phyloP scores from a whole-genome alignment of 2,113 vertebrate genomes.

The Cryptotis parvus region DNA sequence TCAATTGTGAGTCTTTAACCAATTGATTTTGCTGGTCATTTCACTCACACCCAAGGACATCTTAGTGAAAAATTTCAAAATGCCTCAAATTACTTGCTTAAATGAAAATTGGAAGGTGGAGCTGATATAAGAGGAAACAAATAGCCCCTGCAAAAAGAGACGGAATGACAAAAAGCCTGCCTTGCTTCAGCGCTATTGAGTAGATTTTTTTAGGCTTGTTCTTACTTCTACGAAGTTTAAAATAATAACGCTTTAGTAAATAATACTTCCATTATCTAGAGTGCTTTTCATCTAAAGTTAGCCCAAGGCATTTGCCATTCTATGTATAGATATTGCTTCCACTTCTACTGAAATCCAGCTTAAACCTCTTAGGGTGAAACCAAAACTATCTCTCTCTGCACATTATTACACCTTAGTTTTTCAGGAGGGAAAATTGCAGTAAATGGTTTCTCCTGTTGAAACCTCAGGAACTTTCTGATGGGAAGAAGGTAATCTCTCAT shows the following conservation, averaged over 20 bases:
- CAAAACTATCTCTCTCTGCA: conserved; percentile 68
- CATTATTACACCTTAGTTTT: conserved; percentile 76
- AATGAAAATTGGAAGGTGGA: conserved; percentile 86
- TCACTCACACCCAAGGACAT: conserved; percentile 80
- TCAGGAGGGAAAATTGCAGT: conserved; percentile 73
- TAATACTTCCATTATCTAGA: conserved; percentile 83
- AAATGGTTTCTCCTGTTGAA: conserved; percentile 69
- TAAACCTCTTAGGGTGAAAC: conserved; percentile 79
- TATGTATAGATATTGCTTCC: conserved; percentile 86
- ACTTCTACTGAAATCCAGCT: conserved; percentile 72
- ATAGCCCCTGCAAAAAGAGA: conserved; percentile 72
- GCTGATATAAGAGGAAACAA: conserved; percentile 79
- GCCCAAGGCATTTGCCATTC: conserved; percentile 81
- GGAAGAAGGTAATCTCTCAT: conserved; percentile 68
- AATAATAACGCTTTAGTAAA: conserved; percentile 87
- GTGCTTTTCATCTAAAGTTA: conserved; percentile 82
- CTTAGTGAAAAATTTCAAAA: conserved; percentile 75
- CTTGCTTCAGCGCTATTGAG: conserved; percentile 70
- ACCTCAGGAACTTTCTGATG: conserved; percentile 73
- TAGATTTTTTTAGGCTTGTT: conserved; percentile 81
- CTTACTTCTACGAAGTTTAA: conserved; percentile 83
- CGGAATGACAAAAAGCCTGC: conserved; percentile 61
- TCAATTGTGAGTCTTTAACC: conserved; percentile 72
- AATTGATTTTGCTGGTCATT: conserved; percentile 71
- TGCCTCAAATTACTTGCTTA: conserved; percentile 84